Conservation (phyloP, 2,888 invertebrate species). For the Micoletzkya japonica region DNA sequence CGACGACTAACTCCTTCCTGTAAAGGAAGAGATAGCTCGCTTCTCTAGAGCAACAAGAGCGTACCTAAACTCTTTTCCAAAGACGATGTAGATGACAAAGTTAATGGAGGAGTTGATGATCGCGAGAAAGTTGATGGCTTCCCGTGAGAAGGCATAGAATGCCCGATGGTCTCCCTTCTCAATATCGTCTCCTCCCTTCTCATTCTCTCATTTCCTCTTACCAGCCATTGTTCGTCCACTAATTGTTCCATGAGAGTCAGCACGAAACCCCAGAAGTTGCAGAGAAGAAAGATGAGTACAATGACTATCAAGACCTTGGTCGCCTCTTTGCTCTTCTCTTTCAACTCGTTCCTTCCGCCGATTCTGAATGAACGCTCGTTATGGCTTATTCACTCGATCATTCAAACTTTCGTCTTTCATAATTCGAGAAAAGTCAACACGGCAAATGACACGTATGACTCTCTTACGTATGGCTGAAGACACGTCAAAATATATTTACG, state of each 20-base stretch:
- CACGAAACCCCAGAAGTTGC: constrained; percentile 61
- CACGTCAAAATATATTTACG: too few relatives aligned
- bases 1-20: constrained; percentile 52
- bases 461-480: too few relatives aligned
- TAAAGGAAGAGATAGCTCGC: constrained; percentile 23
- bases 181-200: neutral
- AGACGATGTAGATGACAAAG: constrained; percentile 95
- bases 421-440: neutral
- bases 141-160: constrained; percentile 58
- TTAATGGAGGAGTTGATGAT: constrained; percentile 96
- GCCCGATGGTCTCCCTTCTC: constrained; percentile 41
- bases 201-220: neutral
- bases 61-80: constrained; percentile 79
- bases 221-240: constrained; percentile 31
- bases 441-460: too few relatives aligned
- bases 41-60: neutral
- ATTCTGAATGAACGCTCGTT: constrained; percentile 46
- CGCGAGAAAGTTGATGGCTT: constrained; percentile 82
- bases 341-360: constrained; percentile 45
- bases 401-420: neutral
- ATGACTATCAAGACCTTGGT: constrained; percentile 57
- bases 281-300: constrained; percentile 58
- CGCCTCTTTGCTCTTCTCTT: constrained; percentile 57
- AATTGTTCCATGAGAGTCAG: constrained; percentile 54
- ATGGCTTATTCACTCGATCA: neutral